Conservation (phyloP, 2,888 invertebrate genomes). For the Hemistola chrysoprasaria region DNA sequence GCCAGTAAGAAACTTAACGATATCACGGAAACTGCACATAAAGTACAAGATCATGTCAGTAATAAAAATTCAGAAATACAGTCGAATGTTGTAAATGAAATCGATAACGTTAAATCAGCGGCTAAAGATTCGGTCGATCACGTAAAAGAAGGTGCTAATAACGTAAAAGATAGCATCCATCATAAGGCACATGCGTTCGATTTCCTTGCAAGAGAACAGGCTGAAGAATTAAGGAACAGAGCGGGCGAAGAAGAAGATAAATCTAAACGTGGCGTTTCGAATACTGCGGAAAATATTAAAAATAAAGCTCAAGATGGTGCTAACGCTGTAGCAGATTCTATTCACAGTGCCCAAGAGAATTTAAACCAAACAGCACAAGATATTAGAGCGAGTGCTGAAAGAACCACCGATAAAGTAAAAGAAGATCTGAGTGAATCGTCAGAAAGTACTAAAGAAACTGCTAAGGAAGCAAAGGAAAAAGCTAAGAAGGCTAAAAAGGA, state of each 20-base stretch:
- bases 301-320: conserved; percentile 58
- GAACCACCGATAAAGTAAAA: conserved; percentile 49
- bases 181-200: conserved; percentile 66
- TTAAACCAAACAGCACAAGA: conserved; percentile 50
- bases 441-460: conserved; percentile 54
- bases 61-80: conserved; percentile 44
- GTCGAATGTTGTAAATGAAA: conserved; percentile 41
- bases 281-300: conserved; percentile 46
- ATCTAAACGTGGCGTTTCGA: conserved; percentile 52
- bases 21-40: conserved; percentile 44
- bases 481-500: conserved; percentile 56
- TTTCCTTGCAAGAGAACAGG: conserved; percentile 63
- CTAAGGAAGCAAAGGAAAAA: conserved; percentile 39
- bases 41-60: conserved; percentile 43
- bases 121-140: conserved; percentile 56
- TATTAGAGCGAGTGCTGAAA: conserved; percentile 48
- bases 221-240: conserved; percentile 54
- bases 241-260: conserved; percentile 48
- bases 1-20: conserved; percentile 47
- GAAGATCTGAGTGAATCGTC: conserved; percentile 54
- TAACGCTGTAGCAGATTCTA: conserved; percentile 49
- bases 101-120: conserved; percentile 47
- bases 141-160: conserved; percentile 52
- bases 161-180: conserved; percentile 54
- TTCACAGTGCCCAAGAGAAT: conserved; percentile 47